Evolutionary conservation across 2,888 invertebrate species (phyloP), one percentile per base, ranked within the genome.

Genomic region (Bugula neritina): DNA sequence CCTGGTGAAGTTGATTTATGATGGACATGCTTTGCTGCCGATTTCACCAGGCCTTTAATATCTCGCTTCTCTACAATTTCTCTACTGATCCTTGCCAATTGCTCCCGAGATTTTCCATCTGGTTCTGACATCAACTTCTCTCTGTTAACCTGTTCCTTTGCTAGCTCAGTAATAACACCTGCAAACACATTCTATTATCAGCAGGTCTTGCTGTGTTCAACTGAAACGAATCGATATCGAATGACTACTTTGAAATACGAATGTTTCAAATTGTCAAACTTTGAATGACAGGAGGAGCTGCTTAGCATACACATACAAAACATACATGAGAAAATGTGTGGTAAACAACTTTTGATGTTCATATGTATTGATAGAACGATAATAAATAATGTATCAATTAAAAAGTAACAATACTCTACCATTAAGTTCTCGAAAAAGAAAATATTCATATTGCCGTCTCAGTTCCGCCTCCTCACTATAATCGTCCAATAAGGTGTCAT

Each of bases 101-200:
- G 13, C 31, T 63, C 63, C 5, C 27, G 5, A 31, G 63, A 63
- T 27, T 25, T 13, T 27, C 63, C 63, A 13, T 31, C 17, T 2
- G 63, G 5, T 5, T 63, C 5, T 3, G 34, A 25, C n/a, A 63
- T 2, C n/a, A 31, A 31, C 2, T n/a, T 31, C 31, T 63, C 63
- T 63, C 63, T 27, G 13, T 5, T 63, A 10, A 29, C 63, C 34
- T 31, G 21, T n/a, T 63, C 63, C 63, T 34, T 63, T 29, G 63
- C 63, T 31, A 63, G 31, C 31, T 63, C 63, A 63, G 27, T 2
- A 31, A 63, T 63, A 10, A 63, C 63, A 63, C 63, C 63, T 63
- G 21, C 57, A 57, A 57, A 57, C 13, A 57, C 25, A 57, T 25
- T 5, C 25, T 57, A n/a, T 57, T 21, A n/a, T n/a, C n/a, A n/a